Base-by-base conservation (phyloP, 2,113 vertebrate species). In the Marmota monax region DNA sequence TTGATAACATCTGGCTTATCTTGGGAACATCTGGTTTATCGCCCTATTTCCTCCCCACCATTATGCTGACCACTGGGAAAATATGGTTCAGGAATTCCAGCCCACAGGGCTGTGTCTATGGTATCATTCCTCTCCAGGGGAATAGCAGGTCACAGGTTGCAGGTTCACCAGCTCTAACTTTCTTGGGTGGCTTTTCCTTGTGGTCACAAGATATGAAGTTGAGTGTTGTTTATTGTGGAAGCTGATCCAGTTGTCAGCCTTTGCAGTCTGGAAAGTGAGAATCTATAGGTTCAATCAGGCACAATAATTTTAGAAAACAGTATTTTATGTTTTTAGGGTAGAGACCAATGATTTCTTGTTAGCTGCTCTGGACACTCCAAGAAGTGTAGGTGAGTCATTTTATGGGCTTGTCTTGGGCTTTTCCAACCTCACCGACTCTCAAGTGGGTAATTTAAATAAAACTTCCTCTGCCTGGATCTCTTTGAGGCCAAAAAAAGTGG, bases 51-150 rank as follows among this genome's bases (percentile, higher is more conserved):
- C 80, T 97, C 73, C 58, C 39, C 4, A 2, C 78, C 88, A 34
- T 96, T 96, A 74, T 97, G 97, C 96, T 98, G 94, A 97, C 94
- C 96, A 82, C 79, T 97, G 84, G 94, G 97, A 97, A 98, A 96
- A 97, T 67, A 90, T 90, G 95, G 90, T 88, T 95, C 94, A 94
- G 97, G 96, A 94, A 73, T 95, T 96, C 84, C 97, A 97, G 91
- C 73, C 97, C 95, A 95, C 76, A 42, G 92, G 96, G 67, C 76
- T 95, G 11, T 93, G 70, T 89, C 72, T 98, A 0, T 95, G 98
- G 97, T 97, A 97, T n/a, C 88, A 76, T 32, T 45, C 92, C 89
- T 58, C 10, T 96, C 34, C 88, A 58, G 87, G 92, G 93, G 98
- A 97, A 89, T 94, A 98, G 97, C 90, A 97, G 90, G 94, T 96